Base-by-base conservation (phyloP, 2,888 invertebrate genomes). In the Rotaria macrura region DNA sequence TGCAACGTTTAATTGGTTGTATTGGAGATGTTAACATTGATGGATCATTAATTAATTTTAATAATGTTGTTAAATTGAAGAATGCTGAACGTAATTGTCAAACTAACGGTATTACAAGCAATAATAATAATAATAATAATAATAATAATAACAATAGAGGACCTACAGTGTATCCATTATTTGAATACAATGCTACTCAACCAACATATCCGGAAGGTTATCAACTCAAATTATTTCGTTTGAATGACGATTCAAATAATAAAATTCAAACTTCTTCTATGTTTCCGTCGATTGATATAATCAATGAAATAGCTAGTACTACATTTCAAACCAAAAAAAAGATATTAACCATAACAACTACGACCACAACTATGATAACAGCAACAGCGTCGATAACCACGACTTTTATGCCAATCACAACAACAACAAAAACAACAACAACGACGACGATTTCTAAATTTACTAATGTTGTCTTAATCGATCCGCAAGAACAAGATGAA, bases 21-120 rank as follows among this genome's bases (percentile, higher is more conserved):
- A 79, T 79, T 79, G 79, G 79, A 25, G 79, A 79, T 79, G 79
- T 79, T 25, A 79, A 79, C 43, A 79, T 79, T 12, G 79, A 79
- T 79, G 79, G 79, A 25, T 43, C 79, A 43, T 79, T 79, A n/a
- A 43, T 79, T 79, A 79, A 79, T 79, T 79, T 79, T 79, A 79
- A 79, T 43, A 79, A 79, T 79, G 43, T 43, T 43, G 43, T 43
- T 43, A 79, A 43, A 79, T 40, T 79, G 17, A 79, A 79, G 43
- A 79, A 79, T 79, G 43, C 43, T 2, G 79, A 79, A 43, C 79
- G 43, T n/a, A 79, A 79, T 79, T 79, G 79, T 43, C 79, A 43
- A 79, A 40, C n/a, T 25, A 43, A 43, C n/a, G 65, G 34, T 7
- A 29, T 43, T 43, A 25, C 2, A 9, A 43, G 9, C n/a, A 72